Evolutionary conservation across 2,797 vertebrate species (phyloP), one percentile per base, ranked within the genome.

Genomic region (Synaphobranchus kaupii): DNA sequence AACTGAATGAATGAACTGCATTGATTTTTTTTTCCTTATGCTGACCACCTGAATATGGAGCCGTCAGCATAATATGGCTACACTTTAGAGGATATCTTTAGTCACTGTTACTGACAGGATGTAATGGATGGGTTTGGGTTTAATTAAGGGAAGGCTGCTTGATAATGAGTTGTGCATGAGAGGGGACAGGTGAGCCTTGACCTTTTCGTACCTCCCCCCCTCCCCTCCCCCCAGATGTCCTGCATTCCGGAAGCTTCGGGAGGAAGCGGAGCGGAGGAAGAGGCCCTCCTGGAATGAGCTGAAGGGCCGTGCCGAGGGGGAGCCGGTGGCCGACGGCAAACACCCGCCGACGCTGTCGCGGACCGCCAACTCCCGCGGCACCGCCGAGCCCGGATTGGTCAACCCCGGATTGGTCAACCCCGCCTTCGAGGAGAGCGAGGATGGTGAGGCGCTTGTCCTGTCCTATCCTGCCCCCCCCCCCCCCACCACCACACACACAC

Each of bases 361-460:
- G 89, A 95, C 94, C 48, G 92, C 95, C 52, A 85, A 93, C 58
- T 90, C 93, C 10, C 15, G 95, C 91, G 96, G 96, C 71, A 95
- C 93, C 83, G 94, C 96, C 0, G 97, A 98, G 87, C 97, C 98
- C 0, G 97, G 97, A 0, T 91, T 98, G 87, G 96, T 98, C 82
- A 98, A 98, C 90, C 97, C 97, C 86, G 97, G 97, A 0, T 91
- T 98, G 87, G 96, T 98, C 82, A 98, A 98, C 90, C 97, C 97
- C 86, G 97, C 97, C 73, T 98, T 96, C 90, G 98, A 98, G 91
- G 98, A 97, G 93, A 94, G 94, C 80, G 98, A 99, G 89, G 98
- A 98, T 80, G 98, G 98, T 98, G 95, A 91, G 95, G 22, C 84
- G 91, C 68, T 52, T 88, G 28, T 83, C 87, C 68, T 28, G n/a